Evolutionary conservation across 2,797 vertebrate species (phyloP), one percentile per base, ranked within the genome.

Genomic region (Sparus aurata): DNA sequence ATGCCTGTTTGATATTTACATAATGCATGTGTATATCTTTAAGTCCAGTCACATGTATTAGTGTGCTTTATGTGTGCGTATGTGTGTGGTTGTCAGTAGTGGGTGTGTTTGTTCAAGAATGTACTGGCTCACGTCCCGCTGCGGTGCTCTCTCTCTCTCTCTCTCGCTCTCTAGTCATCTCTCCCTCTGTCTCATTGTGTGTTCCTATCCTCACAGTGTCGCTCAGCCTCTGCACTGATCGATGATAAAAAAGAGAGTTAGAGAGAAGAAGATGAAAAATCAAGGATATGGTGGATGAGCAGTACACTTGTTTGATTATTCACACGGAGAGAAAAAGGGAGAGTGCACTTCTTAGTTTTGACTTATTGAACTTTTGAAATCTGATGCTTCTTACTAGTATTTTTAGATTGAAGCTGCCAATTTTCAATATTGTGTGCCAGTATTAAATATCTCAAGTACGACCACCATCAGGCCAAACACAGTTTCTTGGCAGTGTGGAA

Each of bases 341-440:
- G 23, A 43, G 45, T 20, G 34, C 58, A 52, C 50, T 79, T 66
- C 15, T 23, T 46, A 30, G 16, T 58, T 68, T 79, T 75, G 87
- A 78, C 79, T 58, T 15, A 8, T 47, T 79, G 30, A 77, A 79
- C 69, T 76, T 85, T 76, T 80, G 18, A 83, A 69, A 23, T 57
- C 54, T 23, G 54, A 60, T 43, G 49, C 67, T 64, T 70, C 54
- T 71, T 55, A 46, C 69, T 70, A 61, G 69, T 57, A 54, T 75
- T 84, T 80, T 73, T 64, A 27, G 38, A 62, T 47, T 57, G 47
- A 68, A 61, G 77, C 55, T 71, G 75, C 69, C 47, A 78, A 20
- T 67, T 53, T 77, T 79, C 67, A 73, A 25, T 60, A 43, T 74
- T 66, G 11, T 49, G 49, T 65, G 78, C 67, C 70, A 78, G 65